Evolutionary conservation across 2,113 vertebrate genomes (phyloP), one percentile per base, ranked within the genome.

Genomic region (Columbina picui): DNA sequence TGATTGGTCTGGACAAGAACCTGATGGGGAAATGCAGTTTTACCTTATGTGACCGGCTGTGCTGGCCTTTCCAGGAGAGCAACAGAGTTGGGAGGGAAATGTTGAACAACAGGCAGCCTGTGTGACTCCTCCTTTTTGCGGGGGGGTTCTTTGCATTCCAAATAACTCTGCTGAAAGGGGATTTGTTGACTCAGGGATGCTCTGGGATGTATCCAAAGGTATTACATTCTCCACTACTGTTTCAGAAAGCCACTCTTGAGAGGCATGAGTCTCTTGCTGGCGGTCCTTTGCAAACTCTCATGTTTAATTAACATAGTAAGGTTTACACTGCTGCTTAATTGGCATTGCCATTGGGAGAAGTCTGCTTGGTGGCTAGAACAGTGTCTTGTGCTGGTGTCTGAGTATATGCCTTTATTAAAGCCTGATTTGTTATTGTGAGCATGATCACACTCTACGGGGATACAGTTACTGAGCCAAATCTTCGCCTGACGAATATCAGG

Each of bases 301-400:
- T 97, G 86, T 95, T 97, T 97, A 97, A 97, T 95, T 96, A 91
- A 96, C 45, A 1, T 90, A 83, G 78, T 87, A 80, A 73, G 84
- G 80, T 97, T 97, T 97, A 89, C 73, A 53, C 60, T 93, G 78
- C 80, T 1, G 4, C 71, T 95, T 98, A 96, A 98, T 95, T 97
- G 95, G 61, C 38, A 68, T 77, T 69, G 60, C 70, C 76, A 53
- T 76, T 95, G 89, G 97, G 93, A 94, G 22, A 65, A 75, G 57
- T 55, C 75, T 93, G 71, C 68, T 74, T 90, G 84, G 83, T 93
- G 84, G 81, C 79, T 84, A 36, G 80, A 95, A 29, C 63, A 71
- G n/a, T 38, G 17, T 80, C 57, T 59, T 71, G 70, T 81, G 80
- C 80, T 79, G 87, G 39, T 94, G 56, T 57, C 74, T 49, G 64